Conservation (phyloP, 1,140 invertebrate species). For the Aporrectodea caliginosa region DNA sequence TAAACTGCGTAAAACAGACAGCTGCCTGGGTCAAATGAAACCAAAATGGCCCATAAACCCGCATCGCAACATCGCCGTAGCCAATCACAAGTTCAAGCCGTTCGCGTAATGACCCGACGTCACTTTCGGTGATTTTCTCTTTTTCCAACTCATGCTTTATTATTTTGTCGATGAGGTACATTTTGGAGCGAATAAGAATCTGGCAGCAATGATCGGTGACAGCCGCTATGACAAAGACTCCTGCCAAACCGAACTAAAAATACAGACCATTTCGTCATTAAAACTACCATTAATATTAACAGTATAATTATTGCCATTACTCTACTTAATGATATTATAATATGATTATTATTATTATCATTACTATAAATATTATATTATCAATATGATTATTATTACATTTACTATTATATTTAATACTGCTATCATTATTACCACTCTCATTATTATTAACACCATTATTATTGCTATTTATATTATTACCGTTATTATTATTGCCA, state of each 20-base stretch:
- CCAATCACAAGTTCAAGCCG: slow-evolving; percentile 38
- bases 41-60: slow-evolving; percentile 41
- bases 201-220: slow-evolving; percentile 52
- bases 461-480: too few relatives aligned
- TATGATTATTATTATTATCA: too few relatives aligned
- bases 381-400: too few relatives aligned
- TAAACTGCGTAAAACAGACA: slow-evolving; percentile 46
- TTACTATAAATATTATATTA: too few relatives aligned
- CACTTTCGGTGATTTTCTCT: background rate
- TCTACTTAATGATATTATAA: too few relatives aligned
- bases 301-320: too few relatives aligned
- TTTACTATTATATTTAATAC: too few relatives aligned
- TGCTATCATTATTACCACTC: too few relatives aligned
- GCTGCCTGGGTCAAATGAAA: slow-evolving; percentile 15
- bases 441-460: too few relatives aligned
- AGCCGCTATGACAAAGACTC: slow-evolving; percentile 43
- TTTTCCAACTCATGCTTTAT: slow-evolving; percentile 24
- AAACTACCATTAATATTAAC: too few relatives aligned
- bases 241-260: slow-evolving; percentile 45
- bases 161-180: slow-evolving; percentile 40
- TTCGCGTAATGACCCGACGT: slow-evolving; percentile 20
- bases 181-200: slow-evolving; percentile 51
- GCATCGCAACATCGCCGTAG: slow-evolving; percentile 49
- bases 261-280: slow-evolving; percentile 34
- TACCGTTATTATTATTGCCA: too few relatives aligned